These are phyloP conservation scores for Drosophila chauvacae DNA, from an alignment of 1,140 invertebrate species.

Conservation along the genomic window DNA sequence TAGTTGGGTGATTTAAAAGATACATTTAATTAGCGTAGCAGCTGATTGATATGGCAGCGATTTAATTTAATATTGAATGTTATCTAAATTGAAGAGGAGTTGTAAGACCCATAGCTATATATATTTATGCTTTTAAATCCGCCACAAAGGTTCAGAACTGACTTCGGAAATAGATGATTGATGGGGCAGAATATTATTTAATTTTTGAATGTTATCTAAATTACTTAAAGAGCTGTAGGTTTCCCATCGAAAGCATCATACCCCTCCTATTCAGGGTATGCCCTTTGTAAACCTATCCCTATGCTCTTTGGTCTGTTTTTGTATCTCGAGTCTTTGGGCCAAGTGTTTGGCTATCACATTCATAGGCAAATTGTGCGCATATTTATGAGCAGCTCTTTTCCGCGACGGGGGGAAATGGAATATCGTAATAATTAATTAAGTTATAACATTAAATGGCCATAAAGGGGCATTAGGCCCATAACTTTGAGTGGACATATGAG, in stretches of 20 bases:
- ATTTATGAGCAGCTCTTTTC: conserved; percentile 52
- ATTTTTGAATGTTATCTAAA: conserved; percentile 4
- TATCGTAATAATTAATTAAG: conserved; percentile 81
- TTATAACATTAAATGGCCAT: conserved; percentile 81
- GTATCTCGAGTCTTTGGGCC: conserved; percentile 23
- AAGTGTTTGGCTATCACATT: conserved; percentile 57
- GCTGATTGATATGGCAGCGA: conserved; percentile 35
- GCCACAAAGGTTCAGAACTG: not conserved
- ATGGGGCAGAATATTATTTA: conserved; percentile 15
- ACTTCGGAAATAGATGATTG: conserved; percentile 7
- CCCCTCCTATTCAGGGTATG: conserved; percentile 26
- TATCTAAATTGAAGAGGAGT: not conserved
- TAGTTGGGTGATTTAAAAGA: conserved; percentile 36
- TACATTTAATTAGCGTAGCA: conserved; percentile 35
- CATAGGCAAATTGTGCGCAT: conserved; percentile 69
- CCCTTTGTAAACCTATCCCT: conserved; percentile 12
- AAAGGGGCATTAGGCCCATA: conserved; percentile 79
- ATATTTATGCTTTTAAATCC: not conserved
- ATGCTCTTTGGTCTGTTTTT: conserved; percentile 11
- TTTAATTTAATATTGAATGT: conserved; percentile 18
- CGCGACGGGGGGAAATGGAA: conserved; percentile 37
- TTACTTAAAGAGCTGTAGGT: not conserved
- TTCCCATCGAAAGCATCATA: not conserved
- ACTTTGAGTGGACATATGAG: conserved; percentile 69
- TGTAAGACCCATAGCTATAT: not conserved